Evolutionary conservation across 2,113 vertebrate species (phyloP).

Genomic region (Manacus vitellinus): DNA sequence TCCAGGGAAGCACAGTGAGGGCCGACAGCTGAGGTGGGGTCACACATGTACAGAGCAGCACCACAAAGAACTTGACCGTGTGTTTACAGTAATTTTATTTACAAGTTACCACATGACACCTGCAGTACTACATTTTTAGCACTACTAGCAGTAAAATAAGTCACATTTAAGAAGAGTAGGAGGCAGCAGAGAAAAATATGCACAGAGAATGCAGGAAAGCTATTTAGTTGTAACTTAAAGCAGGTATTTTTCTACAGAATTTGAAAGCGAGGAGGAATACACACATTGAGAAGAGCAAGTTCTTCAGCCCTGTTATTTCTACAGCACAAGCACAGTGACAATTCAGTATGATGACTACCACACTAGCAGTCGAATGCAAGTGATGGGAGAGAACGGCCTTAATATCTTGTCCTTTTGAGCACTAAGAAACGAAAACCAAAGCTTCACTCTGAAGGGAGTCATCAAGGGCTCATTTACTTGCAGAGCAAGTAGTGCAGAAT

Average conservation of each 20-base stretch:
- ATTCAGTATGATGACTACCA: background rate
- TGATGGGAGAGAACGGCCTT: background rate
- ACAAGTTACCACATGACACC: constrained; percentile 46
- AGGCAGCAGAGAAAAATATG: constrained; percentile 30
- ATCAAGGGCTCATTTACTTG: background rate
- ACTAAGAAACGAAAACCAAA: background rate
- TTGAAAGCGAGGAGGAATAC: background rate
- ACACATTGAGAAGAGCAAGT: background rate
- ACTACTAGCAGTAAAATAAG: constrained; percentile 34
- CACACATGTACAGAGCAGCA: constrained; percentile 10
- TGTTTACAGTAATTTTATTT: constrained; percentile 46
- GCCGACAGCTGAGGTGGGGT: background rate
- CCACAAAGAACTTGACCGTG: background rate
- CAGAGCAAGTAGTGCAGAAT: background rate
- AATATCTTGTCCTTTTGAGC: background rate
- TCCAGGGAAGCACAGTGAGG: background rate
- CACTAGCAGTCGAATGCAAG: background rate
- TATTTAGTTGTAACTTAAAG: background rate
- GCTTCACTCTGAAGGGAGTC: background rate
- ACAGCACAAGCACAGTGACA: background rate
- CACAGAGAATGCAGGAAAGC: background rate
- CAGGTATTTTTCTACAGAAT: background rate
- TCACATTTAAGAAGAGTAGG: constrained; percentile 26
- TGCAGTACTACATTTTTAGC: constrained; percentile 47
- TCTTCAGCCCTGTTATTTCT: constrained; percentile 35